These are phyloP conservation scores for Torymus auratus DNA, from an alignment of 2,888 invertebrate genomes.

Conservation along the genomic window DNA sequence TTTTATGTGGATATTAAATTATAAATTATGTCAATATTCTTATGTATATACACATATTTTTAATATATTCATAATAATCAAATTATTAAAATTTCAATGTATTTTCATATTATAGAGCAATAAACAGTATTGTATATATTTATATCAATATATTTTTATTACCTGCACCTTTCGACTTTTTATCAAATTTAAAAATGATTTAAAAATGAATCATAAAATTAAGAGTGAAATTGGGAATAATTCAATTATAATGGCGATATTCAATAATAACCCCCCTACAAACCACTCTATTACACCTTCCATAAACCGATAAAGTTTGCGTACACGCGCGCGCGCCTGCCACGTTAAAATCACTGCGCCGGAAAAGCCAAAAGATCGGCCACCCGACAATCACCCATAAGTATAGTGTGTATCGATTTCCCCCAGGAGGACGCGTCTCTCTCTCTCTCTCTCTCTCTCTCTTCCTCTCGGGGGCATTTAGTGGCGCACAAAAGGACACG, in stretches of 20 bases:
- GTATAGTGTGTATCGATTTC: background rate
- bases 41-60: background rate
- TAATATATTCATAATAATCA: background rate
- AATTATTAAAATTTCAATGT: background rate
- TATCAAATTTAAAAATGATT: background rate
- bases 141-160: background rate
- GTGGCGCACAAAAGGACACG: constrained; percentile 10
- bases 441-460: constrained; percentile 30
- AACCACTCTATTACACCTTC: no score
- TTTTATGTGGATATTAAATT: constrained; percentile 13
- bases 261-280: no score
- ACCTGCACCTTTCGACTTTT: background rate
- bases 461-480: constrained; percentile 43
- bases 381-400: no score
- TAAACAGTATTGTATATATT: no score
- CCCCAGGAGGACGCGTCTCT: background rate
- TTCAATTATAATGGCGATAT: no score
- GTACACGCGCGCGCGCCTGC: no score
- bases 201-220: background rate
- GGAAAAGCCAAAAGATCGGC: no score
- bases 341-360: no score
- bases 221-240: background rate
- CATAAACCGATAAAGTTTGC: no score
- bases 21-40: background rate
- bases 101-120: no score